A percentile compares a stretch with the other conserved stretches of the same genome.
Evolutionary conservation across 2,797 vertebrate species (phyloP).

Genomic region (Aeoliscus strigatus): DNA sequence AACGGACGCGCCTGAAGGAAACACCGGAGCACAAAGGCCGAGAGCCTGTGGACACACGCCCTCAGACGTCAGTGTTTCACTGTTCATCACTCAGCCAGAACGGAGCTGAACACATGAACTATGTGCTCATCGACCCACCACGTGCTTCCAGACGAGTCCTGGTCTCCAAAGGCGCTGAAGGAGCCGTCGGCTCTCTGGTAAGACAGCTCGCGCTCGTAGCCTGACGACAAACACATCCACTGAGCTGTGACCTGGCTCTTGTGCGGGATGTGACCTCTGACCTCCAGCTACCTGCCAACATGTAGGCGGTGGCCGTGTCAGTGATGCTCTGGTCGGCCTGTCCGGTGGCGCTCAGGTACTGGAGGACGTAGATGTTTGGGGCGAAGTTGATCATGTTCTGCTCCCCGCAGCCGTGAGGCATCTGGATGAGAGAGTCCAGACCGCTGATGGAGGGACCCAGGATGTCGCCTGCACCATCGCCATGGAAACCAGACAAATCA

Average conservation of each 20-base stretch:
- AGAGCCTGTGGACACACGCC: conserved; percentile 74
- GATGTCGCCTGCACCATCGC: conserved; percentile 80
- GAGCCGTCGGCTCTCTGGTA: conserved; percentile 86
- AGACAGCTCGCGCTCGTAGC: conserved; percentile 85
- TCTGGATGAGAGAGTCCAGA: conserved; percentile 80
- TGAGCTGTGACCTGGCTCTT: too few species aligned
- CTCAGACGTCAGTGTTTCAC: too few species aligned
- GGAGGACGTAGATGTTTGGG: conserved; percentile 85
- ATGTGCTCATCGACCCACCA: too few species aligned
- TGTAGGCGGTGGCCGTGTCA: conserved; percentile 69
- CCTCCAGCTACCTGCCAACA: conserved; percentile 71
- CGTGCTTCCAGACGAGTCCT: conserved; percentile 84
- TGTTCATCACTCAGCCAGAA: not conserved
- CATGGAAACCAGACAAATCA: conserved; percentile 13
- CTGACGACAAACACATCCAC: conserved; percentile 59
- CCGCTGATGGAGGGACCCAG: conserved; percentile 84
- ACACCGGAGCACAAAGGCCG: conserved; percentile 88
- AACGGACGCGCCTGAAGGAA: conserved; percentile 83
- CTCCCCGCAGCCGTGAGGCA: conserved; percentile 89
- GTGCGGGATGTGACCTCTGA: too few species aligned
- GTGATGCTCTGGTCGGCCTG: conserved; percentile 57
- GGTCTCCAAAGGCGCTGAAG: conserved; percentile 90
- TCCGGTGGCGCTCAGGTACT: conserved; percentile 78
- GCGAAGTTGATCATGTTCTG: conserved; percentile 96
- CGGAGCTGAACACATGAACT: not conserved